phyloP scores from a whole-genome alignment of 2,888 invertebrate species.

The Melinaea menophilus region DNA sequence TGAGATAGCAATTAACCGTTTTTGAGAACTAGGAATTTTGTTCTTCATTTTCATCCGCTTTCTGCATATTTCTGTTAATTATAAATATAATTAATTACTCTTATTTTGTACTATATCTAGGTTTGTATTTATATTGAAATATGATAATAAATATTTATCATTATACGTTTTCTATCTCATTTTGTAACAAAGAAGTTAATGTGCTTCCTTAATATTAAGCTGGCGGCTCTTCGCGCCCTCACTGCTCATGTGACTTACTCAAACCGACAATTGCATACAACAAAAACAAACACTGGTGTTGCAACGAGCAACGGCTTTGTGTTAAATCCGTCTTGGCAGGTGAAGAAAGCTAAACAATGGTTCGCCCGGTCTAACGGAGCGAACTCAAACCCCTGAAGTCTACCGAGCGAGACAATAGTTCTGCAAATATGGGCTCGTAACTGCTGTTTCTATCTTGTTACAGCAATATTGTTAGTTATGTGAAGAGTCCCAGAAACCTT shows the following conservation, averaged over 20 bases:
- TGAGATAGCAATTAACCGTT: no score
- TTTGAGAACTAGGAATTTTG: no score
- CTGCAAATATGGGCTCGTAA: constrained; percentile 67
- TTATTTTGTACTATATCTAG: no score
- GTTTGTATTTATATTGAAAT: no score
- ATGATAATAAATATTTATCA: no score
- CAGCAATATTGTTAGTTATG: constrained; percentile 76
- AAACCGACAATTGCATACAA: constrained; percentile 74
- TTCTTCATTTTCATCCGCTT: no score
- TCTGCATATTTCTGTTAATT: constrained; percentile 39
- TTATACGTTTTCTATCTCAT: no score
- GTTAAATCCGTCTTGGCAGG: constrained; percentile 67
- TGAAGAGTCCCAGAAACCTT: constrained; percentile 64
- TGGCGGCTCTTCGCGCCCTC: constrained; percentile 56
- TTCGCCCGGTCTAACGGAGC: constrained; percentile 60
- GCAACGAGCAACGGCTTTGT: constrained; percentile 71
- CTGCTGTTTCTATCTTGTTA: constrained; percentile 73
- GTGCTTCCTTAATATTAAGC: constrained; percentile 48
- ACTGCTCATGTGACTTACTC: constrained; percentile 57
- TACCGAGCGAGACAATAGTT: constrained; percentile 69
- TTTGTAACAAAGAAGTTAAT: no score
- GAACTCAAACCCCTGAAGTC: constrained; percentile 67
- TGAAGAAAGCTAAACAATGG: constrained; percentile 75
- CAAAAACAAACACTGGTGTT: constrained; percentile 71
- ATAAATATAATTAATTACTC: no score